Conservation (phyloP, 2,113 vertebrate species). For the Rhagologus leucostigma region DNA sequence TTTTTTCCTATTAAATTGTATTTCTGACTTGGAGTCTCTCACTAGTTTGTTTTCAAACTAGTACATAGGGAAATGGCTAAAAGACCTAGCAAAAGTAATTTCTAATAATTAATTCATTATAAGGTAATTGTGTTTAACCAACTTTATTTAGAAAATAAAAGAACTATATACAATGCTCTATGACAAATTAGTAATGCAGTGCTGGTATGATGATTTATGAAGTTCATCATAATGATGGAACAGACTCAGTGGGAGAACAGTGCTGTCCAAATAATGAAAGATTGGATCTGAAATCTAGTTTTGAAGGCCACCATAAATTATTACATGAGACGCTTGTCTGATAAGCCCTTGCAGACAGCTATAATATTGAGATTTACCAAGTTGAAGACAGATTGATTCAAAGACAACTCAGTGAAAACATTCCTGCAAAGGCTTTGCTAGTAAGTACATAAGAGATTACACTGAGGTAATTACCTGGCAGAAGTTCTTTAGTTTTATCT, state of each 20-base stretch:
- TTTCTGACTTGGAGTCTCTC: too few relatives aligned
- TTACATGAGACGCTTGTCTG: neutral
- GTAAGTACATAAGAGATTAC: neutral
- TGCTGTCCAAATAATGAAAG: neutral
- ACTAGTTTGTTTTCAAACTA: too few relatives aligned
- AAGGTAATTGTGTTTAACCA: neutral
- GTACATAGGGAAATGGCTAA: neutral
- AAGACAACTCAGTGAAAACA: neutral
- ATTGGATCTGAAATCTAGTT: neutral
- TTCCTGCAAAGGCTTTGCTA: neutral
- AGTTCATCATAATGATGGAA: neutral
- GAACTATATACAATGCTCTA: neutral
- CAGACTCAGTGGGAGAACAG: neutral
- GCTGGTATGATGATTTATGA: neutral
- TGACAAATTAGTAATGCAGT: neutral
- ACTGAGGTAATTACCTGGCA: neutral
- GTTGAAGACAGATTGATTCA: neutral
- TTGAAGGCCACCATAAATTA: neutral
- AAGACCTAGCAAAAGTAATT: neutral
- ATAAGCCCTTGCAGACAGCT: neutral
- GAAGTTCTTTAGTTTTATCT: neutral
- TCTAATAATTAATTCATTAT: neutral
- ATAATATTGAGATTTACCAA: neutral
- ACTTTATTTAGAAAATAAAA: neutral
- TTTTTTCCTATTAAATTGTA: too few relatives aligned